phyloP scores from a whole-genome alignment of 2,888 invertebrate genomes.

The Eilema depressum region DNA sequence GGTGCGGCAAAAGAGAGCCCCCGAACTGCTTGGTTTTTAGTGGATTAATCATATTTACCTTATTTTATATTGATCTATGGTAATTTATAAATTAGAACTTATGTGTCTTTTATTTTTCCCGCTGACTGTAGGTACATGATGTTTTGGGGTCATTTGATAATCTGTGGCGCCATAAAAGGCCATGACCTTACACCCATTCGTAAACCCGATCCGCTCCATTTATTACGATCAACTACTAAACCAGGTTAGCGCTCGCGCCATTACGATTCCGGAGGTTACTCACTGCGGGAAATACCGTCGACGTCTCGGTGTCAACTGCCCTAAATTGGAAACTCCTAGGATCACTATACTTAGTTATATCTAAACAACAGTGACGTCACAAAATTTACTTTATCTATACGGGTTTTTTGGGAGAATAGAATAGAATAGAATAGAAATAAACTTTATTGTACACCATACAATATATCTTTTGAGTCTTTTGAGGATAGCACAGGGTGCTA shows the following conservation, averaged over 20 bases:
- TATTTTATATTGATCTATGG: neutral
- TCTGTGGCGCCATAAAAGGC: neutral
- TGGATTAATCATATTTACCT: too few relatives aligned
- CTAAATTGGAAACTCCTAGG: neutral
- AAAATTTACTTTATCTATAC: too few relatives aligned
- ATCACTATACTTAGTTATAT: too few relatives aligned
- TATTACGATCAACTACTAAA: neutral
- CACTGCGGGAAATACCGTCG: slow-evolving; percentile 2
- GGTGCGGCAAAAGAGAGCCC: too few relatives aligned
- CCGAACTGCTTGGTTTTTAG: too few relatives aligned
- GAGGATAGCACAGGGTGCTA: too few relatives aligned
- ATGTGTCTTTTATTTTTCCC: neutral
- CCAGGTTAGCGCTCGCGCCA: neutral
- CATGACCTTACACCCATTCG: neutral
- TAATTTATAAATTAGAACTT: neutral
- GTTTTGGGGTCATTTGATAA: neutral
- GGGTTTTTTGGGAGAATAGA: too few relatives aligned
- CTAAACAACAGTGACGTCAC: too few relatives aligned
- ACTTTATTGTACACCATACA: too few relatives aligned
- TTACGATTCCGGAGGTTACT: slow-evolving; percentile 8
- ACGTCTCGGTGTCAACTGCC: neutral
- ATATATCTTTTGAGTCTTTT: too few relatives aligned
- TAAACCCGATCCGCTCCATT: slow-evolving; percentile 6
- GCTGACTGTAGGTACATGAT: neutral
- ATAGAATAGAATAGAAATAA: too few relatives aligned